A percentile compares a stretch with the other conserved stretches of the same genome.
Evolutionary conservation across 2,888 invertebrate species (phyloP).

Genomic region (Diaprepes abbreviatus): DNA sequence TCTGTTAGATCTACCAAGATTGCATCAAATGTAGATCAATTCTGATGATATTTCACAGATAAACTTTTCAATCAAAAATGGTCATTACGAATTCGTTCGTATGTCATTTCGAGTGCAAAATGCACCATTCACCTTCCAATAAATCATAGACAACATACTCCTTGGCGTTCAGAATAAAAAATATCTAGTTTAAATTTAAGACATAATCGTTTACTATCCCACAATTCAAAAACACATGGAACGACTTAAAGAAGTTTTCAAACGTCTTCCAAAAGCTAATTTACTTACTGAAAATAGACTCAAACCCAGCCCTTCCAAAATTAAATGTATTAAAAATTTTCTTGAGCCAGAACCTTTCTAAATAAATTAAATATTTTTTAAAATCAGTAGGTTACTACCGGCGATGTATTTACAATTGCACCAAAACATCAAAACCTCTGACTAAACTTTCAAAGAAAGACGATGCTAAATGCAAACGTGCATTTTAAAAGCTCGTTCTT

Average conservation of each 20-base stretch:
- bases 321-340: constrained; percentile 43
- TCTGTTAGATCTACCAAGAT: constrained; percentile 9
- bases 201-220: no score
- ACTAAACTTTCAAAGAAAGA: constrained; percentile 50
- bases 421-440: constrained; percentile 42
- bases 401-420: constrained; percentile 46
- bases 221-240: constrained; percentile 54
- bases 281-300: constrained; percentile 48
- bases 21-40: background rate
- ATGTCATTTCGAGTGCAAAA: background rate
- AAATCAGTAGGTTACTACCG: constrained; percentile 45
- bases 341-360: constrained; percentile 39
- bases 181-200: no score
- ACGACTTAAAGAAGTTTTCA: constrained; percentile 52
- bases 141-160: constrained; percentile 57
- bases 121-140: background rate
- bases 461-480: background rate
- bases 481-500: background rate
- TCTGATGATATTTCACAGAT: background rate
- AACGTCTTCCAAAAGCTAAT: constrained; percentile 48
- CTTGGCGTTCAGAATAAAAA: no score
- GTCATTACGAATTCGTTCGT: no score
- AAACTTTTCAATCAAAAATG: no score
- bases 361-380: constrained; percentile 52
- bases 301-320: constrained; percentile 48